Evolutionary conservation across 2,797 vertebrate genomes (phyloP).

Genomic region (Pangasius krempfi): DNA sequence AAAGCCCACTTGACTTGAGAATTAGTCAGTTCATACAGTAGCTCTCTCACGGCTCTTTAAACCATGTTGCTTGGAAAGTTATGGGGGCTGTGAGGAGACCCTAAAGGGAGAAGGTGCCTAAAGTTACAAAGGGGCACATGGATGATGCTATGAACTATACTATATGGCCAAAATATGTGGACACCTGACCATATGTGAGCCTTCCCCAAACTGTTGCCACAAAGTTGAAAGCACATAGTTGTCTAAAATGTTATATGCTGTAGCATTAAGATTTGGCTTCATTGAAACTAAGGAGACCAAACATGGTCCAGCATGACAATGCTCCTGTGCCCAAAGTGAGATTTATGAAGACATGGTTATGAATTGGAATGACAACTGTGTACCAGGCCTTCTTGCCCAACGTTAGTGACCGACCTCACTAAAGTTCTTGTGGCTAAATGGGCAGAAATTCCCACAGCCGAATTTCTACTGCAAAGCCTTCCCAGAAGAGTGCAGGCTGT

Average conservation of each 20-base stretch:
- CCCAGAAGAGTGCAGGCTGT: background rate
- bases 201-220: background rate
- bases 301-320: no score
- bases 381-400: background rate
- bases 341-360: background rate
- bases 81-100: no score
- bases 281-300: background rate
- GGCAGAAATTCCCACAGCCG: background rate
- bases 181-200: no score
- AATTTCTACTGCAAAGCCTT: background rate
- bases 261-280: background rate
- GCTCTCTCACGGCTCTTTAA: background rate
- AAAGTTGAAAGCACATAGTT: background rate
- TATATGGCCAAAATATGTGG: background rate
- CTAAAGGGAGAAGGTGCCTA: no score
- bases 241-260: background rate
- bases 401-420: background rate
- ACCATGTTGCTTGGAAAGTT: background rate
- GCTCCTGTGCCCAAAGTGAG: no score
- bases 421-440: background rate
- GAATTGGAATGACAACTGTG: background rate
- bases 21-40: background rate
- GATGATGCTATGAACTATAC: background rate
- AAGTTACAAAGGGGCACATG: background rate
- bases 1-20: background rate